Evolutionary conservation across 2,113 vertebrate genomes (phyloP).

Genomic region (Tragelaphus strepsiceros): DNA sequence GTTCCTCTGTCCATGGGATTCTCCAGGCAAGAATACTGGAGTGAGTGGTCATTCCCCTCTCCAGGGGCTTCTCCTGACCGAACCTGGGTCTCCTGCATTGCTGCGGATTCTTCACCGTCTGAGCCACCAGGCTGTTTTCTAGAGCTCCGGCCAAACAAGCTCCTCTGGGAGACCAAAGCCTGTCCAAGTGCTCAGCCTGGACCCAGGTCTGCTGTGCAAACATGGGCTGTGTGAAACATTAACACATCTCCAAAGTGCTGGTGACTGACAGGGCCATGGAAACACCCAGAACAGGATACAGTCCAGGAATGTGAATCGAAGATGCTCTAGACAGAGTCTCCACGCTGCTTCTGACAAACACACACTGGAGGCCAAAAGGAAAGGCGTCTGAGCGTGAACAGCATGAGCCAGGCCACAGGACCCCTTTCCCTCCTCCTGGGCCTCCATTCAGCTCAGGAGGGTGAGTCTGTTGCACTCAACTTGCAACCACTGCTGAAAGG

Average conservation of each 20-base stretch:
- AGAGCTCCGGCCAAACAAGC: not conserved
- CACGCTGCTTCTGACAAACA: not conserved
- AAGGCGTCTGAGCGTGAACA: accelerated
- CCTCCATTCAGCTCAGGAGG: accelerated
- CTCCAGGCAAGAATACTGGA: not conserved
- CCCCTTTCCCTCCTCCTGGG: accelerated
- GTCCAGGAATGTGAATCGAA: not conserved
- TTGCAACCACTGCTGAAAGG: accelerated
- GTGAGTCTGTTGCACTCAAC: not conserved
- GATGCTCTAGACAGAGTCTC: too few relatives aligned
- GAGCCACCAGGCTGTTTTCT: not conserved
- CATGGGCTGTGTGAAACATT: accelerated
- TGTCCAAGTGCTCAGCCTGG: accelerated
- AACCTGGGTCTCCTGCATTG: not conserved
- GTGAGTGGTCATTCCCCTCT: not conserved
- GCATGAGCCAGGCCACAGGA: accelerated
- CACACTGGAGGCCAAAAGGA: accelerated
- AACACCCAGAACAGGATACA: accelerated
- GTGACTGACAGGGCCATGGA: not conserved
- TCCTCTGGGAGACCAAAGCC: accelerated
- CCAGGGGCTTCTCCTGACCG: not conserved
- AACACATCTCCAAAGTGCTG: accelerated
- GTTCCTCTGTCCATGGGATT: not conserved
- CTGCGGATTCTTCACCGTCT: not conserved
- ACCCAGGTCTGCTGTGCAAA: not conserved